Evolutionary conservation across 2,797 vertebrate genomes (phyloP), one percentile per base, ranked within the genome.

Genomic region (Microctenopoma stevenorrisi): DNA sequence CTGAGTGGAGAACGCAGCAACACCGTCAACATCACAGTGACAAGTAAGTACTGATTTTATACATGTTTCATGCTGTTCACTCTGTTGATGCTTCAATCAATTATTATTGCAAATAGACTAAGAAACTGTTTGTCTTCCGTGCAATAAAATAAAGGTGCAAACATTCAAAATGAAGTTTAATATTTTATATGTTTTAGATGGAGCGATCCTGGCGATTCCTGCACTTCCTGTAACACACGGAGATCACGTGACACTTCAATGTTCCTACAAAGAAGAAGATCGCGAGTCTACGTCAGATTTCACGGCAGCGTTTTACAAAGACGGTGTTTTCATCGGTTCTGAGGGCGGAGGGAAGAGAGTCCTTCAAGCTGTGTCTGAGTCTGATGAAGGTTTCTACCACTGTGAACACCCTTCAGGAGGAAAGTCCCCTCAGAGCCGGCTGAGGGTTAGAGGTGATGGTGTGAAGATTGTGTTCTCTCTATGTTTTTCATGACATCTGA

Each of bases 301-400:
- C 47, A 4, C 2, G 0, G 15, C 47, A 2, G 0, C 10, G 0
- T 62, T 62, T 47, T 50, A n/a, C 35, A 50, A 4, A 61, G 3
- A 61, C 8, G 18, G 0, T 2, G 12, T 14, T 38, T 49, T 61
- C 13, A 49, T 49, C 2, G 50, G 46, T 14, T 3, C 1, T 0
- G 3, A 28, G 12, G 0, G 22, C 13, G n/a, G 2, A 5, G 72
- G 64, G 35, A 9, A 15, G 44, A 76, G 55, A 56, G 50, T 26
- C 56, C 2, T 77, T 15, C 14, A 1, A 1, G 0, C 1, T 5
- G 48, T 60, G 26, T 44, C 62, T 37, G 44, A 49, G 46, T 15
- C 12, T 8, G 2, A 48, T 5, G 47, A 62, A 62, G 74, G 62
- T n/a, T 8, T 55, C 43, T 77, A 77, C 57, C 33, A 57, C 22